Conservation (phyloP, 2,888 invertebrate genomes). For the Dolichopus griseipennis region DNA sequence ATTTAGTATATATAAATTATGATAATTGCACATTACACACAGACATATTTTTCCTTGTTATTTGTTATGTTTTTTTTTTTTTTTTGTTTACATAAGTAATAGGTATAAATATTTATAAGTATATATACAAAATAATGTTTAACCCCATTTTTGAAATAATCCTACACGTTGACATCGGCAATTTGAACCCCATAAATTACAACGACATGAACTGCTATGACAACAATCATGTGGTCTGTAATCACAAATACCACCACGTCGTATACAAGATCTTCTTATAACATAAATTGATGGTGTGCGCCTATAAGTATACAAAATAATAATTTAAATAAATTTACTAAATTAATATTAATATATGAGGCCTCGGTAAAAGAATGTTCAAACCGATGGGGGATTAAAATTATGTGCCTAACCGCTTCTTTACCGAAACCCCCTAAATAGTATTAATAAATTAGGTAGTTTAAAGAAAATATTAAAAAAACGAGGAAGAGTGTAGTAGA, state of each 20-base stretch:
- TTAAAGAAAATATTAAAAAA: too few species aligned
- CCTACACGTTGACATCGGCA: conserved; percentile 82
- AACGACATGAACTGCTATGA: conserved; percentile 75
- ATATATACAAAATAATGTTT: conserved; percentile 30
- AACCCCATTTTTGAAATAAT: conserved; percentile 81
- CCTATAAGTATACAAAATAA: conserved; percentile 44
- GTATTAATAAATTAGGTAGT: too few species aligned
- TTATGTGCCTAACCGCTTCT: too few species aligned
- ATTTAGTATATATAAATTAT: too few species aligned
- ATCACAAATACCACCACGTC: conserved; percentile 75
- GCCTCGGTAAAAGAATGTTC: too few species aligned
- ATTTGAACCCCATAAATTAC: conserved; percentile 83
- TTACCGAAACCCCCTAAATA: too few species aligned
- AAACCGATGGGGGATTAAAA: too few species aligned
- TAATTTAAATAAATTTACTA: not conserved
- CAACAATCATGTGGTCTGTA: conserved; percentile 78
- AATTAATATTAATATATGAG: too few species aligned
- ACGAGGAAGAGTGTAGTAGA: too few species aligned
- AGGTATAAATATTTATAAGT: not conserved
- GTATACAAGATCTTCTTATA: conserved; percentile 75
- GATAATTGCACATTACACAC: too few species aligned
- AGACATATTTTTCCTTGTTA: too few species aligned
- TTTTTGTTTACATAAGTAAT: not conserved
- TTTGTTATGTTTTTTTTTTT: too few species aligned
- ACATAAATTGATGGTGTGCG: conserved; percentile 74